A percentile compares a stretch with the other conserved stretches of the same genome.
Conservation (phyloP, 2,888 invertebrate genomes). For the Perithous albicinctus region DNA sequence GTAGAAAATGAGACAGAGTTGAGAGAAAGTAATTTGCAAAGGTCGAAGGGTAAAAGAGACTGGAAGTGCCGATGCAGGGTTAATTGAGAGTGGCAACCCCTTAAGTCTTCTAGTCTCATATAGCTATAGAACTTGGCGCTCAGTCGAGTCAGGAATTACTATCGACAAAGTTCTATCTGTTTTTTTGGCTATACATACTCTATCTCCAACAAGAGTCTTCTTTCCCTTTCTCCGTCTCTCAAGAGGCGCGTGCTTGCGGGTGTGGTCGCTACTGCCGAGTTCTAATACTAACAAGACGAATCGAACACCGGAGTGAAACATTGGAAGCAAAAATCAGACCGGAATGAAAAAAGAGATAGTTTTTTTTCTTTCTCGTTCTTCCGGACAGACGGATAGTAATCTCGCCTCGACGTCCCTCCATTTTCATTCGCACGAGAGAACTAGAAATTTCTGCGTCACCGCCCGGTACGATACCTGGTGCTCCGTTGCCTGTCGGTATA, state of each 20-base stretch:
- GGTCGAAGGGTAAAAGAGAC: neutral
- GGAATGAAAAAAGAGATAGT: neutral
- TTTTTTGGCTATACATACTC: constrained; percentile 36
- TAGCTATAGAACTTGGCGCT: constrained; percentile 69
- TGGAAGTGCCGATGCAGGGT: constrained; percentile 69
- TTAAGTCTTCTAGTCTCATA: constrained; percentile 9
- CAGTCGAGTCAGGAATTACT: constrained; percentile 76
- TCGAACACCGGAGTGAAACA: neutral
- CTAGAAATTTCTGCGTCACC: neutral
- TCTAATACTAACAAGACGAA: neutral
- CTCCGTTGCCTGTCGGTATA: neutral
- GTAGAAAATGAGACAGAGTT: neutral
- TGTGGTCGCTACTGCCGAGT: neutral
- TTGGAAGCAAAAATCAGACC: constrained; percentile 4
- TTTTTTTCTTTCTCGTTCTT: constrained; percentile 20
- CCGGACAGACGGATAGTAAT: constrained; percentile 44
- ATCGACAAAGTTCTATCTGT: constrained; percentile 69
- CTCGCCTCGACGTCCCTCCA: constrained; percentile 42
- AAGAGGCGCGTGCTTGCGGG: neutral
- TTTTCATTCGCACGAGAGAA: constrained; percentile 25
- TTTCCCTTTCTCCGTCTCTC: neutral
- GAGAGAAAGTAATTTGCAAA: constrained; percentile 31
- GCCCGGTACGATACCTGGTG: constrained; percentile 5
- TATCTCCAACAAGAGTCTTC: constrained; percentile 21
- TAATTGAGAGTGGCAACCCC: constrained; percentile 72